Conservation (phyloP, 2,797 vertebrate species). For the Sebastes hubbsi region DNA sequence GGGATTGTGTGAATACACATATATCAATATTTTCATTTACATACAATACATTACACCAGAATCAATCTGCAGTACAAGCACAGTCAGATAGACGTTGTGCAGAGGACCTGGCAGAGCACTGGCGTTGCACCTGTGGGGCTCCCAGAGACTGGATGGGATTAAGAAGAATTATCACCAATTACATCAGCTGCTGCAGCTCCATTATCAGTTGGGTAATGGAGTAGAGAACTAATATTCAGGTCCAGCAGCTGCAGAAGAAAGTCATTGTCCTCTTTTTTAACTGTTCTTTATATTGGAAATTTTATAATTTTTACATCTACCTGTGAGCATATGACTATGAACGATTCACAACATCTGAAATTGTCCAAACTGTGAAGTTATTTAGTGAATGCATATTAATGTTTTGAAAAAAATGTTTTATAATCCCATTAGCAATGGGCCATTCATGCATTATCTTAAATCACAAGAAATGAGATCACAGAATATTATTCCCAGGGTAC, state of each 20-base stretch:
- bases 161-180: background rate
- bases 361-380: background rate
- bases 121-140: background rate
- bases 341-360: background rate
- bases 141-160: background rate
- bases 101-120: too few species aligned
- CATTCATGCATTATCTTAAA: background rate
- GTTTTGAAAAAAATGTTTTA: background rate
- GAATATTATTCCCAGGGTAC: background rate
- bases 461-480: background rate
- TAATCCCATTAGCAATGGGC: background rate
- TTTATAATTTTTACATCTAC: background rate
- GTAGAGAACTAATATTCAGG: background rate
- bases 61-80: too few species aligned
- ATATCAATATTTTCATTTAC: too few species aligned
- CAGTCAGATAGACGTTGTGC: too few species aligned
- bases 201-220: background rate
- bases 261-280: background rate
- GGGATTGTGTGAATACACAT: too few species aligned
- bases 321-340: background rate
- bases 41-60: too few species aligned
- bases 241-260: background rate
- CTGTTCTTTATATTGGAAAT: background rate
- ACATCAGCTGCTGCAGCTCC: background rate
- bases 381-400: background rate